Evolutionary conservation across 2,888 invertebrate genomes (phyloP).

Genomic region (Nemoura dubitans): DNA sequence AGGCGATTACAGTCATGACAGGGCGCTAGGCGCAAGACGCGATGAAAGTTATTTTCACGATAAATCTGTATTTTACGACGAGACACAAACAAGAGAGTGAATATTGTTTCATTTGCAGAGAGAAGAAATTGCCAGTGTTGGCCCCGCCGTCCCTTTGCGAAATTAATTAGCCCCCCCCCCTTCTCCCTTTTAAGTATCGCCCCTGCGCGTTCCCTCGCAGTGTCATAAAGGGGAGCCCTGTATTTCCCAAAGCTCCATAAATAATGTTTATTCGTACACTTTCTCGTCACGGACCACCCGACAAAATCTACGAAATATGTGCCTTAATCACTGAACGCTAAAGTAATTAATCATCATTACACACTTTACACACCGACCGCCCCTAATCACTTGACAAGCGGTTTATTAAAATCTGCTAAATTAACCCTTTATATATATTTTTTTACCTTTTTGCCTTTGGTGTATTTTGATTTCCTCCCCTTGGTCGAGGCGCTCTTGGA

Average conservation of each 20-base stretch:
- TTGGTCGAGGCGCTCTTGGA: slow-evolving; percentile 58
- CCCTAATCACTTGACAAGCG: background rate
- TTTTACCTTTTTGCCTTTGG: slow-evolving; percentile 62
- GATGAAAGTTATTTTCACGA: slow-evolving; percentile 24
- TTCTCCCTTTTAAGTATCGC: slow-evolving; percentile 44
- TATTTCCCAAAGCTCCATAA: slow-evolving; percentile 45
- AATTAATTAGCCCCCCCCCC: slow-evolving; percentile 49
- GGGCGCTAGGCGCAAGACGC: background rate
- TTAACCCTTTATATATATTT: no score
- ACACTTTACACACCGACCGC: slow-evolving; percentile 2
- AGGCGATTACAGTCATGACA: slow-evolving; percentile 3
- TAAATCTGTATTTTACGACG: background rate
- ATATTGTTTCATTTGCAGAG: slow-evolving; percentile 43
- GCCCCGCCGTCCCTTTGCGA: slow-evolving; percentile 27
- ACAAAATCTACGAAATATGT: slow-evolving; percentile 30
- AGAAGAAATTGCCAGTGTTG: slow-evolving; percentile 37
- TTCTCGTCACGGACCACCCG: background rate
- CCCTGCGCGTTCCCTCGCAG: background rate
- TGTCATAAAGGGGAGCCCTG: slow-evolving; percentile 27
- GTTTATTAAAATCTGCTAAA: background rate
- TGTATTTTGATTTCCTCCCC: slow-evolving; percentile 58
- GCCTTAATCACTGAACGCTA: slow-evolving; percentile 20
- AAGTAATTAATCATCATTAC: slow-evolving; percentile 41
- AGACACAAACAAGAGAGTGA: background rate
- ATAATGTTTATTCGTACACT: slow-evolving; percentile 46